Evolutionary conservation across 2,888 invertebrate genomes (phyloP).

Genomic region (Merodon equestris): DNA sequence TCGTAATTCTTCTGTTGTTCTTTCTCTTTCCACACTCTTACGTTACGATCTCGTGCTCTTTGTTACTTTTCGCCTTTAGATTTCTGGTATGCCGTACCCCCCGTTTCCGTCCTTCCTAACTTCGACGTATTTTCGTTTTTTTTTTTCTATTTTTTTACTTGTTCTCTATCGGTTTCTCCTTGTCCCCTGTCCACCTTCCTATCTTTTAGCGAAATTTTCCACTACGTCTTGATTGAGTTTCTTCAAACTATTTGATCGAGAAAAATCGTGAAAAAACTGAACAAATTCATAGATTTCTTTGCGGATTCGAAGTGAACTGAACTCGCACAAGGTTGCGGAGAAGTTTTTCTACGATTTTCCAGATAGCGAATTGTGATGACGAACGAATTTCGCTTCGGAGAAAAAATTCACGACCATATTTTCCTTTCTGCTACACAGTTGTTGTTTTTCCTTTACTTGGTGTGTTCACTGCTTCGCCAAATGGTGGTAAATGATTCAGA

Average conservation of each 20-base stretch:
- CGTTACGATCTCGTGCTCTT: conserved; percentile 29
- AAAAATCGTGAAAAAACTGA: conserved; percentile 11
- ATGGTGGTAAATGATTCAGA: background rate
- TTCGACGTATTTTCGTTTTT: conserved; percentile 31
- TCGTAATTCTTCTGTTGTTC: conserved; percentile 1
- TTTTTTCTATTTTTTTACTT: no score
- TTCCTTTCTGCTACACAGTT: conserved; percentile 60
- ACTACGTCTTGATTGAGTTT: conserved; percentile 32
- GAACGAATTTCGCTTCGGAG: conserved; percentile 60
- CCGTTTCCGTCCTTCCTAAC: no score
- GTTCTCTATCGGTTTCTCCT: conserved; percentile 18
- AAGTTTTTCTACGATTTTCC: conserved; percentile 31
- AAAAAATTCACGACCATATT: conserved; percentile 63
- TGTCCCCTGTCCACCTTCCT: background rate
- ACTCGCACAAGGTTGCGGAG: background rate
- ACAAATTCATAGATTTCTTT: conserved; percentile 19
- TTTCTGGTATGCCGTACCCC: no score
- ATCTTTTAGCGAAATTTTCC: conserved; percentile 57
- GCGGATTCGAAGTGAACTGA: conserved; percentile 28
- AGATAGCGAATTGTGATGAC: conserved; percentile 52
- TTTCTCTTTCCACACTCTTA: background rate
- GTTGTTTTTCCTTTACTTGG: conserved; percentile 52
- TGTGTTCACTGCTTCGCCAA: conserved; percentile 43
- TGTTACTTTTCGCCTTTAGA: conserved; percentile 11
- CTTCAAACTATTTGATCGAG: conserved; percentile 28